These are phyloP conservation scores for Phania funesta DNA, from an alignment of 2,888 invertebrate species.

Conservation along the genomic window DNA sequence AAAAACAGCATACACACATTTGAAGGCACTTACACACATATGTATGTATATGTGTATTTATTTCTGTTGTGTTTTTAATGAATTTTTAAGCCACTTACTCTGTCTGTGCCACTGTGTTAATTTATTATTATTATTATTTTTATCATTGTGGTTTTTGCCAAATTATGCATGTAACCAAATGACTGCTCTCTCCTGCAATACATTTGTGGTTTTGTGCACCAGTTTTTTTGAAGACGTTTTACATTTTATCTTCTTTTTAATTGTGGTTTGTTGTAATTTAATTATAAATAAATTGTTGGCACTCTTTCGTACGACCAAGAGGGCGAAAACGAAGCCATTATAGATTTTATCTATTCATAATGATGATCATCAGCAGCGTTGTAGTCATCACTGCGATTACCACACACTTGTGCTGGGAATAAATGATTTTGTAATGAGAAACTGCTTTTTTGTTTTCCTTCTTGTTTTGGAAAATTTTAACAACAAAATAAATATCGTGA, in stretches of 20 bases:
- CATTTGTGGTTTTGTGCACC: slow-evolving; percentile 1
- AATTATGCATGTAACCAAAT: slow-evolving; percentile 23
- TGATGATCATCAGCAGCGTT: neutral
- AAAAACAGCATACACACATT: neutral
- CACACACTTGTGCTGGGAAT: slow-evolving; percentile 51
- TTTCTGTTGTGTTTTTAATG: neutral
- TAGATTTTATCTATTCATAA: slow-evolving; percentile 37
- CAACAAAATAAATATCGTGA: slow-evolving; percentile 17
- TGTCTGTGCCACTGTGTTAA: slow-evolving; percentile 43
- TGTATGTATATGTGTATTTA: neutral
- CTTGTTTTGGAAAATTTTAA: slow-evolving; percentile 2
- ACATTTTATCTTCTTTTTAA: slow-evolving; percentile 11
- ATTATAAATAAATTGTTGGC: slow-evolving; percentile 52
- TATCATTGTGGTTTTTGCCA: slow-evolving; percentile 20
- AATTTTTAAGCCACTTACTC: slow-evolving; percentile 28
- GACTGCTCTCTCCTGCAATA: neutral
- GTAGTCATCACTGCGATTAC: slow-evolving; percentile 37
- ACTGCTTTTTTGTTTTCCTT: slow-evolving; percentile 14
- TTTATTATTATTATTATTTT: neutral
- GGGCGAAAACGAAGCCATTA: slow-evolving; percentile 16
- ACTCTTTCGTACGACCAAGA: slow-evolving; percentile 25
- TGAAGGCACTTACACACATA: neutral
- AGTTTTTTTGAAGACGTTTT: slow-evolving; percentile 1
- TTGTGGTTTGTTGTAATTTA: slow-evolving; percentile 36
- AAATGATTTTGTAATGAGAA: slow-evolving; percentile 52